These are phyloP conservation scores for Corbicula japonica DNA, from an alignment of 2,888 invertebrate genomes.

Conservation along the genomic window DNA sequence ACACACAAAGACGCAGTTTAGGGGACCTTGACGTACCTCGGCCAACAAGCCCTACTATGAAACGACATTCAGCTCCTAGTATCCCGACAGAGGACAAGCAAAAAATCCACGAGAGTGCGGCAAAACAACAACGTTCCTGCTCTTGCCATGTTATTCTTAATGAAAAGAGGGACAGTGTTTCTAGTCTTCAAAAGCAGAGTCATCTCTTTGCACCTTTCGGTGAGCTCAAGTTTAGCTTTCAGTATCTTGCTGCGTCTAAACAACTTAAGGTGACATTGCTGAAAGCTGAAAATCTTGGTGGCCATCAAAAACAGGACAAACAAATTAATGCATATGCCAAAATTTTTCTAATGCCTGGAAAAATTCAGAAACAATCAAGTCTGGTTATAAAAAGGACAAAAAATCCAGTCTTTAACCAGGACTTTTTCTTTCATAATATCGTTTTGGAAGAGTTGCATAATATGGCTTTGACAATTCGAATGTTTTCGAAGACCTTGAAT, in stretches of 20 bases:
- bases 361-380: conserved; percentile 85
- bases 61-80: conserved; percentile 77
- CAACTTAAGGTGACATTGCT: conserved; percentile 85
- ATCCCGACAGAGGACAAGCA: conserved; percentile 49
- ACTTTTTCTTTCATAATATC: conserved; percentile 86
- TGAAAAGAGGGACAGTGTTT: conserved; percentile 14
- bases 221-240: conserved; percentile 85
- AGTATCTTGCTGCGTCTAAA: conserved; percentile 86
- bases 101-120: conserved; percentile 34
- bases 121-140: conserved; percentile 55
- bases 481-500: conserved; percentile 85
- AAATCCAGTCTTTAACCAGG: conserved; percentile 86
- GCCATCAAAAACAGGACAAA: conserved; percentile 82
- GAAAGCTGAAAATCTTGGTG: conserved; percentile 84
- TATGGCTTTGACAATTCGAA: conserved; percentile 83
- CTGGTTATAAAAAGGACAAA: conserved; percentile 85
- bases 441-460: conserved; percentile 84
- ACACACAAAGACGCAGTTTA: conserved; percentile 43
- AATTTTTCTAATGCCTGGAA: conserved; percentile 86
- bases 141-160: conserved; percentile 54
- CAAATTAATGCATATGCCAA: conserved; percentile 85
- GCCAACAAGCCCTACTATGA: conserved; percentile 50
- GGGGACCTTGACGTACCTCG: conserved; percentile 60
- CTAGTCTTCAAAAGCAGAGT: conserved; percentile 34
- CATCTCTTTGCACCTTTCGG: conserved; percentile 76